Conservation (phyloP, 2,797 vertebrate genomes). For the Pygocentrus nattereri region DNA sequence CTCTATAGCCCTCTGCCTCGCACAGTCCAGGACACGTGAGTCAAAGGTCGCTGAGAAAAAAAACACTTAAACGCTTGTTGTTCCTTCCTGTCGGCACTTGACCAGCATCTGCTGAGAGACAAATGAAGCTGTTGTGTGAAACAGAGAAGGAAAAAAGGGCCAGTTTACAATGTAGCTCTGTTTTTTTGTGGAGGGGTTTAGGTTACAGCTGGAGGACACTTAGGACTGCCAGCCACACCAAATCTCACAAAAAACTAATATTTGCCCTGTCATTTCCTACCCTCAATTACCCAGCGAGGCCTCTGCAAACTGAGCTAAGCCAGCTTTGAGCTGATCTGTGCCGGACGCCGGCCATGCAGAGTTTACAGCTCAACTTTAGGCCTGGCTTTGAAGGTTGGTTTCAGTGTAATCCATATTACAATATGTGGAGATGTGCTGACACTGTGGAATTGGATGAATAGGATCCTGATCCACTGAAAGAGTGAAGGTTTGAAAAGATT, state of each 20-base stretch:
- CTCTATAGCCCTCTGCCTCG: background rate
- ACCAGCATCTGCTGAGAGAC: slow-evolving; percentile 69
- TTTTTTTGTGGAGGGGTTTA: slow-evolving; percentile 59
- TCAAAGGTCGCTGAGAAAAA: slow-evolving; percentile 70
- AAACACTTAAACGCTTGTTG: slow-evolving; percentile 72
- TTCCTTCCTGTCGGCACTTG: slow-evolving; percentile 65
- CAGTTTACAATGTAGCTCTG: slow-evolving; percentile 56
- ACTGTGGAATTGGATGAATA: background rate
- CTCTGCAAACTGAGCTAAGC: slow-evolving; percentile 49
- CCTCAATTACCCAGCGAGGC: slow-evolving; percentile 47
- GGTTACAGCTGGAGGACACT: slow-evolving; percentile 59
- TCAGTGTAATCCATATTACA: slow-evolving; percentile 14
- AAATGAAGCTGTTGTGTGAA: slow-evolving; percentile 66
- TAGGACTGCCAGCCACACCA: slow-evolving; percentile 19
- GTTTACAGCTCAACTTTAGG: slow-evolving; percentile 4
- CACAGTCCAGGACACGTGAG: slow-evolving; percentile 55
- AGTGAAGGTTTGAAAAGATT: background rate
- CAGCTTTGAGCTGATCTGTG: slow-evolving; percentile 21
- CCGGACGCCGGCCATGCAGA: slow-evolving; percentile 15
- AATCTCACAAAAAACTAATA: slow-evolving; percentile 48
- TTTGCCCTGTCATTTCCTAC: slow-evolving; percentile 49
- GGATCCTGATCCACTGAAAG: slow-evolving; percentile 3
- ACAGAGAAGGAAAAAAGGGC: slow-evolving; percentile 57
- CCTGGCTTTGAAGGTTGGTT: slow-evolving; percentile 24
- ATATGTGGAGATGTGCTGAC: slow-evolving; percentile 13